Evolutionary conservation across 2,888 invertebrate species (phyloP).

Genomic region (Latrodectus elegans): DNA sequence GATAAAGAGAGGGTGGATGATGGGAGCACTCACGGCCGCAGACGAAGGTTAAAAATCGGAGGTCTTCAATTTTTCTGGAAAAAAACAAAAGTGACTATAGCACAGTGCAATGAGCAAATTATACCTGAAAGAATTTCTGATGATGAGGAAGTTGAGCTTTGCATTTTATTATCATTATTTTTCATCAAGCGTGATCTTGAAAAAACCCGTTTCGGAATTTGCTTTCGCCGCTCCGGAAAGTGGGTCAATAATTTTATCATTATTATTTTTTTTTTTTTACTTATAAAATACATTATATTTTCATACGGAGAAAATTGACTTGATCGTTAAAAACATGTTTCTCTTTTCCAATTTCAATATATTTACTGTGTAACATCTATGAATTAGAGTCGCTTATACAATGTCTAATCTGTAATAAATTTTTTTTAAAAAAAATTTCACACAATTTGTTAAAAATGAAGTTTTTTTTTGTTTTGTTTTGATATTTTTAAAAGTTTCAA

Average conservation of each 20-base stretch:
- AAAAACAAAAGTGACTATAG: slow-evolving; percentile 16
- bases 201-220: slow-evolving; percentile 60
- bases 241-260: slow-evolving; percentile 57
- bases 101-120: slow-evolving; percentile 29
- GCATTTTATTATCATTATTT: slow-evolving; percentile 20
- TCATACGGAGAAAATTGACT: too few species aligned
- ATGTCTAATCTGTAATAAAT: too few species aligned
- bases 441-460: too few species aligned
- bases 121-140: slow-evolving; percentile 23
- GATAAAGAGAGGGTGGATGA: background rate
- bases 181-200: slow-evolving; percentile 62
- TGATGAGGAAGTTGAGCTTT: slow-evolving; percentile 49
- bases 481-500: too few species aligned
- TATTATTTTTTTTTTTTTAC: slow-evolving; percentile 22
- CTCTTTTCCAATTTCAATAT: too few species aligned
- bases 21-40: slow-evolving; percentile 25
- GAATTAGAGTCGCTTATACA: too few species aligned
- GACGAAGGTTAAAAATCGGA: slow-evolving; percentile 53
- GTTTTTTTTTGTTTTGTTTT: too few species aligned
- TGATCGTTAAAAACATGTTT: too few species aligned
- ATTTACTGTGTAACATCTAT: too few species aligned
- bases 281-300: background rate
- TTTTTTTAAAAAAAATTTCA: too few species aligned
- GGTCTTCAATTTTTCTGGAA: background rate
- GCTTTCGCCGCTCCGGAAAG: slow-evolving; percentile 59